Conservation (phyloP, 2,888 invertebrate species). For the Melinaea menophilus region DNA sequence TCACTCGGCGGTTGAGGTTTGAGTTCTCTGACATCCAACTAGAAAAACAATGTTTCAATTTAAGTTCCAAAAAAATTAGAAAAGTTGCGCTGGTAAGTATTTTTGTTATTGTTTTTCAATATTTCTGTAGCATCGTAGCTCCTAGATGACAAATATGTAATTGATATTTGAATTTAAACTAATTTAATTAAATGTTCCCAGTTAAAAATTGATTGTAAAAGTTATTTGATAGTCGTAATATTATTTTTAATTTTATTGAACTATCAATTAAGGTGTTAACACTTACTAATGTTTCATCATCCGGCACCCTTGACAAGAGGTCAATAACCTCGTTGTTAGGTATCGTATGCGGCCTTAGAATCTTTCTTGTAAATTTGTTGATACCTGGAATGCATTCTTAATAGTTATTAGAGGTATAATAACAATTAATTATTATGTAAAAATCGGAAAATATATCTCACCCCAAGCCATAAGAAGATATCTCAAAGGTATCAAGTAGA, state of each 20-base stretch:
- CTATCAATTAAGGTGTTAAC: not conserved
- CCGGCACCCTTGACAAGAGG: constrained; percentile 95
- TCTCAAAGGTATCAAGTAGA: constrained; percentile 93
- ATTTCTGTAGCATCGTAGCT: too few species aligned
- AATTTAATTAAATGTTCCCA: too few species aligned
- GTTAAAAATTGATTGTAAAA: too few species aligned
- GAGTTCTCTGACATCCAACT: constrained; percentile 84
- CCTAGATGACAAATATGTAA: too few species aligned
- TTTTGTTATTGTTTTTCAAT: too few species aligned
- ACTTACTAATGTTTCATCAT: constrained; percentile 93
- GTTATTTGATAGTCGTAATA: not conserved
- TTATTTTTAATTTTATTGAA: not conserved
- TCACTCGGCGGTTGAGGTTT: constrained; percentile 80
- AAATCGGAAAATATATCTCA: constrained; percentile 39
- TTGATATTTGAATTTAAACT: too few species aligned
- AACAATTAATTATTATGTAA: too few species aligned
- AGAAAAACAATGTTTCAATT: constrained; percentile 37
- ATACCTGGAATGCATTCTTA: constrained; percentile 57
- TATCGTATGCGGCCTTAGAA: constrained; percentile 94
- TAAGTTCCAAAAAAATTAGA: not conserved
- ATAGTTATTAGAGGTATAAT: not conserved
- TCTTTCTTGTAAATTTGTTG: constrained; percentile 96
- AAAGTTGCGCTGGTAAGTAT: too few species aligned
- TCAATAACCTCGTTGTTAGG: constrained; percentile 98
- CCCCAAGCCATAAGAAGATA: constrained; percentile 96